Evolutionary conservation across 2,888 invertebrate species (phyloP), one percentile per base, ranked within the genome.

Genomic region (Mechanitis messenoides): DNA sequence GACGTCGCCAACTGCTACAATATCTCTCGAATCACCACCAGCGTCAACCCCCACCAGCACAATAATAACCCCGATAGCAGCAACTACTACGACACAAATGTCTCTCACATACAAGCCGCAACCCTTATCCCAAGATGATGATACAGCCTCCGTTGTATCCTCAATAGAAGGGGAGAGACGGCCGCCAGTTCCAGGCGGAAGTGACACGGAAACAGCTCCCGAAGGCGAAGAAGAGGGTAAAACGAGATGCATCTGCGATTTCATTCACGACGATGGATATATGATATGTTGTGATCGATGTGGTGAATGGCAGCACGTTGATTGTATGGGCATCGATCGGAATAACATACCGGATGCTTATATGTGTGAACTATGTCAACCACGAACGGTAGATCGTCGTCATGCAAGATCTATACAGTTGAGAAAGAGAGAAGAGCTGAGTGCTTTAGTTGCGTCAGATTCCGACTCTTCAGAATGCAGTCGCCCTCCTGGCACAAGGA

Each of bases 221-320:
- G 96, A 96, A 79, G 95, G 95, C 1, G 95, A 95, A 69, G 94
- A 95, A 59, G 96, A 97, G 78, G 97, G 97, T 59, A 93, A 97
- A 62, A 98, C 98, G 0, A 91, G 98, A 62, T 98, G 98, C 82
- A 95, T 98, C 73, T 98, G 97, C 87, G 97, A 97, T 74, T 96
- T 96, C 78, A 94, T 96, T 46, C 98, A 98, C 78, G 98, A 98
- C 80, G 98, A 98, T 85, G 98, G 98, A 20, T 98, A 98, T 81
- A 98, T 98, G 98, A 98, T 98, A 71, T 97, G 97, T 87, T 98
- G 98, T 86, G 98, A 98, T 89, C 95, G 95, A 71, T 98, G 98
- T 88, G 94, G 96, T 61, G 96, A 96, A 64, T 98, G 98, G 98
- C 98, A 98, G 85, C 98, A 98, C 83, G 97, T 98, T 1, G 98